Conservation (phyloP, 2,113 vertebrate genomes). For the Noturus placidus region DNA sequence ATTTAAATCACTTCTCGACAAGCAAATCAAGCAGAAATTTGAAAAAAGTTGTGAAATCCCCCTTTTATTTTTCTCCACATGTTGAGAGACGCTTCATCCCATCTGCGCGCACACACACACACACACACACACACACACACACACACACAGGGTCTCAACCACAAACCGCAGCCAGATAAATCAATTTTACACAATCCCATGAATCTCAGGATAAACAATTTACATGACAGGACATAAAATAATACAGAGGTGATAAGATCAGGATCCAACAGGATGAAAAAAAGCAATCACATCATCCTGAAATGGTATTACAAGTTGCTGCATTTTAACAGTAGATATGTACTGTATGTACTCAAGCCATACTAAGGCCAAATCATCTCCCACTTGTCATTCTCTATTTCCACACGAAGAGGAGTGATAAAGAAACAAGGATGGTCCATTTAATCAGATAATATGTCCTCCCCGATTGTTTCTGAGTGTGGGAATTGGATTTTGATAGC, state of each 20-base stretch:
- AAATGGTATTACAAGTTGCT: not conserved
- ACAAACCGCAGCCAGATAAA: conserved; percentile 26
- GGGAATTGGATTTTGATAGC: conserved; percentile 62
- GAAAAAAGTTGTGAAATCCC: not conserved
- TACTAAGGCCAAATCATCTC: conserved; percentile 55
- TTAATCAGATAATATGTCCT: conserved; percentile 53
- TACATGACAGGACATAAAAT: conserved; percentile 27
- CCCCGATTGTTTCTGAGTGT: conserved; percentile 46
- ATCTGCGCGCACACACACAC: not conserved
- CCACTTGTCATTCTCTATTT: conserved; percentile 45
- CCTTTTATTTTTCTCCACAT: not conserved
- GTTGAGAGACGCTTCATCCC: not conserved
- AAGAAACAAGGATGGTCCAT: conserved; percentile 30
- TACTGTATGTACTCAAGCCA: conserved; percentile 14
- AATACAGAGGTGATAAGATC: conserved; percentile 11
- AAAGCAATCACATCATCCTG: conserved; percentile 11
- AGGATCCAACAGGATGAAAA: conserved; percentile 21
- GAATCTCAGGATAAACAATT: conserved; percentile 5
- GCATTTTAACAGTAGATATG: conserved; percentile 33
- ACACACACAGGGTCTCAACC: not conserved
- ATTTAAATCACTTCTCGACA: not conserved
- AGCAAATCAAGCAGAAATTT: not conserved
- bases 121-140: not conserved
- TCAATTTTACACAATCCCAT: conserved; percentile 43
- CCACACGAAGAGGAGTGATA: conserved; percentile 37